Base-by-base conservation (phyloP, 2,113 vertebrate species). In the Alces alces region DNA sequence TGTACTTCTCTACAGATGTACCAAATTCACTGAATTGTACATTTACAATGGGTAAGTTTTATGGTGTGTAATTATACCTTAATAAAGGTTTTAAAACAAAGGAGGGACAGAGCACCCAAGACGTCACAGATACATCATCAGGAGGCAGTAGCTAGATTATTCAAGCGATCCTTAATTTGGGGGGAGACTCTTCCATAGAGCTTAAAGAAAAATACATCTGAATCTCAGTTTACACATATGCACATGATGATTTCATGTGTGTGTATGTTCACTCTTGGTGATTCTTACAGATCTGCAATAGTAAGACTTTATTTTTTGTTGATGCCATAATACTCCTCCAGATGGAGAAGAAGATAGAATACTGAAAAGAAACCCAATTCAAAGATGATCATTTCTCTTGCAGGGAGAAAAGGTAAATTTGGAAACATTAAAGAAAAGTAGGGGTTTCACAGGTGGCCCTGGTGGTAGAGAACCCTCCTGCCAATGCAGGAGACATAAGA, bases 291-390 rank as follows among this genome's bases (percentile, higher is more conserved):
- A 82, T 15, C 25, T 91, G 33, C 83, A 64, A 45, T 16, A 90
- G 10, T 39, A 95, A 89, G 61, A 89, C 12, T 87, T 84, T 23
- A 47, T 93, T 94, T 92, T 86, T 97, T n/a, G 84, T 93, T 97
- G 33, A 86, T 23, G 30, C 25, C 78, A 80, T 23, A 78, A 86
- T 60, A 83, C 4, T 39, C 23, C 78, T 88, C 43, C n/a, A 85
- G 28, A 89, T 47, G n/a, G 52, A 92, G 19, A 5, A 4, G 28
- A 80, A 73, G 15, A 73, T 14, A 97, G 14, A 98, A 80, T 11
- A 82, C 17, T 96, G 84, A 84, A 5, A 91, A 96, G 97, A 80
- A 93, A 97, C 13, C 58, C 85, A 93, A 50, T 79, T 94, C 21
- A 52, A 95, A 95, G 73, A 55, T 76, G n/a, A 87, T 85, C 16